Evolutionary conservation across 2,113 vertebrate species (phyloP).

Genomic region (Herpailurus yagouaroundi): DNA sequence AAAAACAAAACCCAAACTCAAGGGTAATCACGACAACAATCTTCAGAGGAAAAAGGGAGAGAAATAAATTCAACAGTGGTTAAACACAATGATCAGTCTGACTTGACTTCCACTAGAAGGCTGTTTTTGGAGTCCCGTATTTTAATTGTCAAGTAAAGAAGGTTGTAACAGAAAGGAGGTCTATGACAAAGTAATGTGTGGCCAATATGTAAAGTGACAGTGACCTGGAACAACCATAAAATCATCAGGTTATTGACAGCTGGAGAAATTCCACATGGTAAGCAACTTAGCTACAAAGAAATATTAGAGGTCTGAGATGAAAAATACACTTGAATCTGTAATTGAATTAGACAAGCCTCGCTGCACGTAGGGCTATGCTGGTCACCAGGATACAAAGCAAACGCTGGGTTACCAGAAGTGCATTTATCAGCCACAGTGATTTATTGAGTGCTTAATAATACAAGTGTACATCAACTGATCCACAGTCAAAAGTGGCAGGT

Average conservation of each 20-base stretch:
- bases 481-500: conserved; percentile 95
- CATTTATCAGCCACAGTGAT: conserved; percentile 96
- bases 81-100: conserved; percentile 49
- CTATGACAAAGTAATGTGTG: neutral
- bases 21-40: neutral
- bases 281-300: conserved; percentile 57
- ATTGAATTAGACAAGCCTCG: neutral
- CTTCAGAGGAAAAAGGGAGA: neutral
- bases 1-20: conserved; percentile 18
- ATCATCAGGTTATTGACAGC: neutral
- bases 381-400: conserved; percentile 52
- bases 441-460: conserved; percentile 99
- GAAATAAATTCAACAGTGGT: conserved; percentile 26
- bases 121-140: conserved; percentile 67
- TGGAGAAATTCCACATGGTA: conserved; percentile 48
- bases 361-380: neutral
- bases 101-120: conserved; percentile 62
- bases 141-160: conserved; percentile 56
- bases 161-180: conserved; percentile 2
- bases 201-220: neutral
- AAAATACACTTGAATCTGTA: conserved; percentile 61
- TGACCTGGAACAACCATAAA: neutral
- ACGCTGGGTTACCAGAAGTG: conserved; percentile 70
- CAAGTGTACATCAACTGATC: conserved; percentile 99
- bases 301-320: conserved; percentile 54